These are phyloP conservation scores for Catharus fuscescens DNA, from an alignment of 2,113 vertebrate genomes.

Conservation along the genomic window DNA sequence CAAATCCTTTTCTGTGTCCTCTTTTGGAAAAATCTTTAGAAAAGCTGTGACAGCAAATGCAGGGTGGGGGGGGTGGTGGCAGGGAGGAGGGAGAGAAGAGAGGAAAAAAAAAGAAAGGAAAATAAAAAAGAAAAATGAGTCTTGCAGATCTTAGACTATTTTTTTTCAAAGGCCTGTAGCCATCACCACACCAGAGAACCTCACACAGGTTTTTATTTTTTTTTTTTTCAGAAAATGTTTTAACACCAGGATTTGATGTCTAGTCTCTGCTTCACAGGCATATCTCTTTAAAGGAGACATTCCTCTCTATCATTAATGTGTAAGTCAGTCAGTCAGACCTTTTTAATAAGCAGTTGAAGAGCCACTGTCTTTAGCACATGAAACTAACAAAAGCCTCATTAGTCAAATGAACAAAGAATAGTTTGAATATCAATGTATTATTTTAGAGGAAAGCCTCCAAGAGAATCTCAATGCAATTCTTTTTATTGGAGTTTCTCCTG, in stretches of 20 bases:
- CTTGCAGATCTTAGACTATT: conserved; percentile 16
- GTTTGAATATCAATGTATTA: conserved; percentile 56
- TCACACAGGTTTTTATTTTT: neutral
- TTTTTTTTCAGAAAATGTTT: conserved; percentile 49
- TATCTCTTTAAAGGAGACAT: conserved; percentile 49
- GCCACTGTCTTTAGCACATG: conserved; percentile 48
- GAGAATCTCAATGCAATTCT: conserved; percentile 36
- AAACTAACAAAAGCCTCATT: conserved; percentile 68
- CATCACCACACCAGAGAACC: neutral
- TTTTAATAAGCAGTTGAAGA: conserved; percentile 66
- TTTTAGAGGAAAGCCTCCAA: conserved; percentile 37
- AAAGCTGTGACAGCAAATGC: neutral
- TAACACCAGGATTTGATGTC: conserved; percentile 50
- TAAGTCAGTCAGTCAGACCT: conserved; percentile 48
- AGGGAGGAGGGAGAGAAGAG: fast-evolving
- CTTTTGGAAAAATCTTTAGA: conserved; percentile 21
- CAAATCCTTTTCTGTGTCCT: neutral
- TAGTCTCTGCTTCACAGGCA: conserved; percentile 34
- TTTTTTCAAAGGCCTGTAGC: conserved; percentile 15
- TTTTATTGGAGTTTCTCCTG: neutral
- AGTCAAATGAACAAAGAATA: conserved; percentile 59
- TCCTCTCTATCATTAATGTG: conserved; percentile 49
- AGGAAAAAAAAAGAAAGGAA: neutral
- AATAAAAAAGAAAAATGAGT: neutral
- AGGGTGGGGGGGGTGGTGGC: neutral